Evolutionary conservation across 2,888 invertebrate genomes (phyloP), one percentile per base, ranked within the genome.

Genomic region (Andrena trimmerana): DNA sequence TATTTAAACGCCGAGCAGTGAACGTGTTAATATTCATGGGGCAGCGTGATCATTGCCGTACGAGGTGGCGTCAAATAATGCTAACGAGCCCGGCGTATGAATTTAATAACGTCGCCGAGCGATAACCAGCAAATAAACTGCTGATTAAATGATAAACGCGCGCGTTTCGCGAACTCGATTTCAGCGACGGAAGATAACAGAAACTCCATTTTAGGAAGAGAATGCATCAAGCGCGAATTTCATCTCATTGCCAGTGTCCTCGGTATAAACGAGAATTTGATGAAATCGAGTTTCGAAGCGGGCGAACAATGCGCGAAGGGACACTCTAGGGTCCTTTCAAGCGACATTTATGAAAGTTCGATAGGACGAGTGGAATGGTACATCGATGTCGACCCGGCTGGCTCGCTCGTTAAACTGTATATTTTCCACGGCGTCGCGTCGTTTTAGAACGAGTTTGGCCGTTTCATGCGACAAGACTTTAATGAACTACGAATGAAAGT

Each of bases 241-340:
- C 7, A 33, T 36, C n/a, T 67, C 36, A 13, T 33, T 67, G 42
- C 42, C 42, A 67, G 27, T 69, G 50, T 42, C 24, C 4, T 48
- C 27, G 29, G 36, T 57, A 77, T 65, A 63, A 77, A 77, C 24
- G 71, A 65, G 63, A 60, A 59, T 78, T 60, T 52, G 50, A 73
- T 74, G 50, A 73, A 73, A 78, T 78, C 16, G 65, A 73, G 57
- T 59, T 72, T 50, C 57, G 27, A 65, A 16, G 31, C 16, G 24
- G 13, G 13, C 42, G 42, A 16, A 42, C 42, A 29, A 24, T 10
- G 29, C 8, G 42, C 54, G 27, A 42, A 24, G 57, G 27, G n/a
- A 27, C 13, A 59, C 50, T 72, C 10, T 7, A 72, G 54, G 13
- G 29, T 29, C 27, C 33, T 50, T 27, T n/a, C 31, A n/a, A 7